Percentiles rank a stretch among this genome's conserved stretches.
These are phyloP conservation scores for Tenualosa thibaudeaui DNA, from an alignment of 2,797 vertebrate species.

Conservation along the genomic window DNA sequence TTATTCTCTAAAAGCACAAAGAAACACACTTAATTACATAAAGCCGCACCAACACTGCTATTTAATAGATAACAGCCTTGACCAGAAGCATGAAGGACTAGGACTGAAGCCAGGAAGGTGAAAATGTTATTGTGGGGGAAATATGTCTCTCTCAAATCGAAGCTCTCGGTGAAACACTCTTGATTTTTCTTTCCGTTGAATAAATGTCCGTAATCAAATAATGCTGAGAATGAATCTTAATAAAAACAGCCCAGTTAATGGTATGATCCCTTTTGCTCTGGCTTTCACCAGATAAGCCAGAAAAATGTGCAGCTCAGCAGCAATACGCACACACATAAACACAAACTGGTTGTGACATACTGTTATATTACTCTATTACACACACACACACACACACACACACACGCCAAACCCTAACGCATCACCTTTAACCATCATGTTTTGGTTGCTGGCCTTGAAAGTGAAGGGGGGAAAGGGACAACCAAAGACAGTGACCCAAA, in stretches of 20 bases:
- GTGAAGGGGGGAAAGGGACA: neutral
- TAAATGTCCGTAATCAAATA: neutral
- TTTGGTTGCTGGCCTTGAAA: neutral
- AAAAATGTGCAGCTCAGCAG: neutral
- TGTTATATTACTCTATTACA: neutral
- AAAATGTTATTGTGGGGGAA: neutral
- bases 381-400: slow-evolving; percentile 6
- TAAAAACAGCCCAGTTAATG: neutral
- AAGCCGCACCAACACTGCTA: neutral
- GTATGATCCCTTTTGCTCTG: neutral
- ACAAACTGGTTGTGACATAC: neutral
- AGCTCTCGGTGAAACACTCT: neutral
- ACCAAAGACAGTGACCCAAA: neutral
- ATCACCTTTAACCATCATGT: neutral
- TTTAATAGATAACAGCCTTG: slow-evolving; percentile 19
- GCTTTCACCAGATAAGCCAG: neutral
- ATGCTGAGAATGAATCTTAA: neutral
- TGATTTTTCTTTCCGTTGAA: neutral
- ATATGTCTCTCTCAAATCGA: slow-evolving; percentile 9
- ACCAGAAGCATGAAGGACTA: neutral
- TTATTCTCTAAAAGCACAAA: neutral
- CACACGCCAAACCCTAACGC: neutral
- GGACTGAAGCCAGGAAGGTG: neutral
- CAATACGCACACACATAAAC: neutral
- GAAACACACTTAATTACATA: neutral